These are phyloP conservation scores for Hydroisotoma schaefferi DNA, from an alignment of 2,888 invertebrate species.

Conservation along the genomic window DNA sequence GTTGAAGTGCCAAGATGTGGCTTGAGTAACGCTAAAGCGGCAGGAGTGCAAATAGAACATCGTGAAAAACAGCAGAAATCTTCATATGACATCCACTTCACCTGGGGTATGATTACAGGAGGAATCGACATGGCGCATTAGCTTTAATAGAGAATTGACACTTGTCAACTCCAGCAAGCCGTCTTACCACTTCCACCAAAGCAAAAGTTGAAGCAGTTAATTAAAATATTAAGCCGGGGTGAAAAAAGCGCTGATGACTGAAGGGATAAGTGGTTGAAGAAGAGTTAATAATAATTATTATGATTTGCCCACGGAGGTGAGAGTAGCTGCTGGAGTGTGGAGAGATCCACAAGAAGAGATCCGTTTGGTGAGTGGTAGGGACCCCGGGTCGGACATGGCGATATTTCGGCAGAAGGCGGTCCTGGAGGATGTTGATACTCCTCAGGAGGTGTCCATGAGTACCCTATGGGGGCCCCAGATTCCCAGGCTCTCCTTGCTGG, in stretches of 20 bases:
- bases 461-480: conserved; percentile 38
- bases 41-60: conserved; percentile 15
- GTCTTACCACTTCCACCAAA: background rate
- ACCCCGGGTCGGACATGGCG: conserved; percentile 29
- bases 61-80: conserved; percentile 10
- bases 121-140: conserved; percentile 16
- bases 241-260: conserved; percentile 14
- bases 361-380: background rate
- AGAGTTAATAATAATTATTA: conserved; percentile 2
- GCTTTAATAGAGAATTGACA: background rate
- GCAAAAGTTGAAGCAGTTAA: conserved; percentile 5
- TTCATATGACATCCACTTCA: conserved; percentile 17
- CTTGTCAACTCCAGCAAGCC: background rate
- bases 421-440: conserved; percentile 35
- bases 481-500: conserved; percentile 32
- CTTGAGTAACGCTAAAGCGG: background rate
- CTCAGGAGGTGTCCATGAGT: conserved; percentile 30
- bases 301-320: conserved; percentile 27
- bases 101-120: conserved; percentile 15
- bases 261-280: background rate
- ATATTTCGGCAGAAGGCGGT: conserved; percentile 43
- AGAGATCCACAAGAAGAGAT: conserved; percentile 22
- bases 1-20: background rate
- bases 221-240: conserved; percentile 3
- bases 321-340: conserved; percentile 29